phyloP scores from a whole-genome alignment of 2,113 vertebrate species.

The Percina caprodes region DNA sequence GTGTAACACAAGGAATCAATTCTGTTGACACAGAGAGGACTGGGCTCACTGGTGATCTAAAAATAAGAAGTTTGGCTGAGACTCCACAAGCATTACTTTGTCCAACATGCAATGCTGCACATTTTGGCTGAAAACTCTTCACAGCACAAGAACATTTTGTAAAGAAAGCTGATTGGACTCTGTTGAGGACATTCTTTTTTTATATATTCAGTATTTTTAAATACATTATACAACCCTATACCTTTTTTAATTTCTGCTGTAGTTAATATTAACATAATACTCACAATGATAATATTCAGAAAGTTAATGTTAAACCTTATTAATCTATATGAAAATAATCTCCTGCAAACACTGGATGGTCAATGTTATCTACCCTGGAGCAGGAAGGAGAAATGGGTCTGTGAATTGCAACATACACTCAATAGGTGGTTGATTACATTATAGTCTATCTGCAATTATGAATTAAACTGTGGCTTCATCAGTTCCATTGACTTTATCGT shows the following conservation, averaged over 20 bases:
- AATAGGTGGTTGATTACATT: background rate
- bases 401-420: background rate
- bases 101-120: slow-evolving; percentile 38
- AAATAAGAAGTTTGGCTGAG: slow-evolving; percentile 46
- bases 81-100: slow-evolving; percentile 11
- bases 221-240: background rate
- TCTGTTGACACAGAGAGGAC: slow-evolving; percentile 30
- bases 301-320: slow-evolving; percentile 32
- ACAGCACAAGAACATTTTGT: slow-evolving; percentile 35
- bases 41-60: slow-evolving; percentile 34
- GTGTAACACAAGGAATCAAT: slow-evolving; percentile 18
- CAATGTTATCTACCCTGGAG: background rate
- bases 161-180: slow-evolving; percentile 19
- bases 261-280: slow-evolving; percentile 1
- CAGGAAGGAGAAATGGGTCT: background rate
- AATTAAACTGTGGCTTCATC: background rate
- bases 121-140: slow-evolving; percentile 36
- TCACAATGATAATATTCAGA: background rate
- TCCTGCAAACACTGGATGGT: background rate
- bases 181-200: background rate
- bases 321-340: slow-evolving; percentile 32
- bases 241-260: background rate
- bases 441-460: background rate
- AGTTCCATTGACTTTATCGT: background rate
- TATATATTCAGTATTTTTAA: background rate